Evolutionary conservation across 1,140 invertebrate species (phyloP).

Genomic region (Bactericera cockerelli): DNA sequence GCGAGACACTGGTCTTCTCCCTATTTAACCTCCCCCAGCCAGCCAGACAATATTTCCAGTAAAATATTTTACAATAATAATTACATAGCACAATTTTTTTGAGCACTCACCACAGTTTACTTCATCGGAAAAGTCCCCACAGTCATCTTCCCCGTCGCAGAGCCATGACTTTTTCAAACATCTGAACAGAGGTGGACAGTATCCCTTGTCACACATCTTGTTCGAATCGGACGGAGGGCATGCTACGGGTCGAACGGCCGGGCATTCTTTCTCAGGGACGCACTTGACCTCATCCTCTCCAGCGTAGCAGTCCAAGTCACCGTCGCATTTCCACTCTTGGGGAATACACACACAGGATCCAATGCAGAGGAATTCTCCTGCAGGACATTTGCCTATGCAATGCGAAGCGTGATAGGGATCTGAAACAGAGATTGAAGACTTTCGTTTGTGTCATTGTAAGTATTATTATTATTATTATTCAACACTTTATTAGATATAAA

Average conservation of each 20-base stretch:
- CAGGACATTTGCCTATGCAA: slow-evolving; percentile 33
- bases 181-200: slow-evolving; percentile 45
- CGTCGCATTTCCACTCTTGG: slow-evolving; percentile 58
- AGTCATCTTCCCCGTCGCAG: slow-evolving; percentile 65
- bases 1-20: too few species aligned
- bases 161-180: slow-evolving; percentile 62
- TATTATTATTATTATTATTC: too few species aligned
- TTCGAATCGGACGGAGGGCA: background rate
- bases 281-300: slow-evolving; percentile 54
- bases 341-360: slow-evolving; percentile 66
- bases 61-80: too few species aligned
- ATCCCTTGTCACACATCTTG: slow-evolving; percentile 3
- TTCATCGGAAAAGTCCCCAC: slow-evolving; percentile 68
- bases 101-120: slow-evolving; percentile 51
- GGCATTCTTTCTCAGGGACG: slow-evolving; percentile 2
- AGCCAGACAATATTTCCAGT: too few species aligned
- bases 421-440: background rate
- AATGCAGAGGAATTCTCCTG: slow-evolving; percentile 58
- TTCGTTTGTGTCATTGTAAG: too few species aligned
- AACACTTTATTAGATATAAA: too few species aligned
- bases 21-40: too few species aligned
- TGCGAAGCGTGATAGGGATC: background rate
- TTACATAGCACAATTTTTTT: too few species aligned
- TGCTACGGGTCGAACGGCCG: background rate
- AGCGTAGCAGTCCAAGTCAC: slow-evolving; percentile 63